phyloP scores from a whole-genome alignment of 2,113 vertebrate species.

The Rallus limicola region DNA sequence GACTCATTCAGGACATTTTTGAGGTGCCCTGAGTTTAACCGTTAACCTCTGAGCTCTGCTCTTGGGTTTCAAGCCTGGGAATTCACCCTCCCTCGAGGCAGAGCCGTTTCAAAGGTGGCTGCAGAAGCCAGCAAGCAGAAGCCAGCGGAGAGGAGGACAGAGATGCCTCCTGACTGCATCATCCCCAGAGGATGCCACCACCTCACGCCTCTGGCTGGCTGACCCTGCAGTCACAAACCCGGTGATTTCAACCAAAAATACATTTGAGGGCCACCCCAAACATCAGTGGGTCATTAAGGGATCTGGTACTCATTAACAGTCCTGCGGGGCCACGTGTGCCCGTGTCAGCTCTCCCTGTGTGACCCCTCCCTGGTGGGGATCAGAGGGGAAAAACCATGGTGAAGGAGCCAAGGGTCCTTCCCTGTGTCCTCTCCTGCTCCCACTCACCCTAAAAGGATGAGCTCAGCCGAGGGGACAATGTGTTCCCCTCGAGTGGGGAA shows the following conservation, averaged over 20 bases:
- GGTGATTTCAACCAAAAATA: neutral
- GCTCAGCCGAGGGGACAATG: neutral
- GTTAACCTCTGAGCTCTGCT: neutral
- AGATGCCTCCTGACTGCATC: neutral
- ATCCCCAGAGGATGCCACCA: neutral
- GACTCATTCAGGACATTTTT: neutral
- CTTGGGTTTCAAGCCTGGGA: neutral
- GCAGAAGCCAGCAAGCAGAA: neutral
- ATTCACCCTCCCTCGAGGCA: neutral
- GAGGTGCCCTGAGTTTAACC: conserved; percentile 4
- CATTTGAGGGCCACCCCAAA: neutral
- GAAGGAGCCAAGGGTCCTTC: neutral
- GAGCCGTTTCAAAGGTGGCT: neutral
- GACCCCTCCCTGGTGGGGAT: neutral
- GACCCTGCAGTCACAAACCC: neutral
- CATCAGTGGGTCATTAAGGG: neutral
- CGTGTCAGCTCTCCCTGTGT: accelerated
- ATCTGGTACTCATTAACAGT: neutral
- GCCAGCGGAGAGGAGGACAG: neutral
- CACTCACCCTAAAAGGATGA: accelerated
- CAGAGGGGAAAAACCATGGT: accelerated
- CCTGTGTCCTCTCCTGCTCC: accelerated
- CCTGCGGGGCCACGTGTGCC: neutral
- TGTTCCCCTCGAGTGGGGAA: neutral
- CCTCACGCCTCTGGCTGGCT: neutral